Conservation (phyloP, 2,797 vertebrate genomes). For the Leptodactylus fallax region DNA sequence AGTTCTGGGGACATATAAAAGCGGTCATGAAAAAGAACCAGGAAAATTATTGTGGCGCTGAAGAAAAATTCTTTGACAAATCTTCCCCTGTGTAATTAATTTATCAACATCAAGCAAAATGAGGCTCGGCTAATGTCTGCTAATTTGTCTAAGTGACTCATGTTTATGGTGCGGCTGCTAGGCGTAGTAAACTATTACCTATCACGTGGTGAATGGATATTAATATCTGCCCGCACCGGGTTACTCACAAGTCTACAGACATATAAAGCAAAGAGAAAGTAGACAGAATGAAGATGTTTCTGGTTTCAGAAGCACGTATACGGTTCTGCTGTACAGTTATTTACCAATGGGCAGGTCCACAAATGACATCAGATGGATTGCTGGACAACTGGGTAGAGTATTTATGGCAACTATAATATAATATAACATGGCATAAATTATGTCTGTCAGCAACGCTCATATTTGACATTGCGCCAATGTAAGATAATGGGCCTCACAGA, state of each 20-base stretch:
- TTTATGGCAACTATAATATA: constrained; percentile 6
- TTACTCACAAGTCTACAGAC: not conserved
- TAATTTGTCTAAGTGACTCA: constrained; percentile 56
- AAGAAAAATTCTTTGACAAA: constrained; percentile 37
- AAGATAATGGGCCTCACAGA: not conserved
- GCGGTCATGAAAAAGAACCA: not conserved
- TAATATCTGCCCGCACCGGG: constrained; percentile 29
- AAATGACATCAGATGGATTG: constrained; percentile 3
- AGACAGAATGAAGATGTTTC: not conserved
- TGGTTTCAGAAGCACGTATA: too few species aligned
- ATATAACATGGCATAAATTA: constrained; percentile 1
- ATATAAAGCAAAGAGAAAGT: not conserved
- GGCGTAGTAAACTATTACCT: constrained; percentile 44
- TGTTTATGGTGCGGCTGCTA: constrained; percentile 40
- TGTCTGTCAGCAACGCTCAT: not conserved
- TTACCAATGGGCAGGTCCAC: not conserved
- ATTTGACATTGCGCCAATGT: not conserved
- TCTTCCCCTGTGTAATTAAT: constrained; percentile 27
- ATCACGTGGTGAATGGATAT: constrained; percentile 34
- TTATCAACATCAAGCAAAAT: constrained; percentile 50
- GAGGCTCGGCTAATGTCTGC: constrained; percentile 40
- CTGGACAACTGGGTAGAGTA: constrained; percentile 4
- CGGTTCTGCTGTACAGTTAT: not conserved
- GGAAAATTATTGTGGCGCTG: constrained; percentile 32
- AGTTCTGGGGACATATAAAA: not conserved